phyloP scores from a whole-genome alignment of 2,888 invertebrate species.

The Aporophyla lueneburgensis region DNA sequence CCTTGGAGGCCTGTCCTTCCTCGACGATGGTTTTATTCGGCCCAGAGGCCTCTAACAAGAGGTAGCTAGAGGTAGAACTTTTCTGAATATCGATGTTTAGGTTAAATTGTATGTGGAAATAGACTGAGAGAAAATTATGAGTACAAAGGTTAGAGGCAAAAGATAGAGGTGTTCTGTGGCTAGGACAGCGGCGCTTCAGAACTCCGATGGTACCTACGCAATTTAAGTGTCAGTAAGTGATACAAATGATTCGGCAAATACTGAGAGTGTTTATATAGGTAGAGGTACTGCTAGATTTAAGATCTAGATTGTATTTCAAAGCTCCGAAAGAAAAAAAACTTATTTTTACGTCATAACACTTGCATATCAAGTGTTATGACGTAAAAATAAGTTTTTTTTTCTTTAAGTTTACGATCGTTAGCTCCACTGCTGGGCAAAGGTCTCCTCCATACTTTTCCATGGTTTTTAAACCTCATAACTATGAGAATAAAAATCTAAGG shows the following conservation, averaged over 20 bases:
- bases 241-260: neutral
- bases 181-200: neutral
- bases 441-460: neutral
- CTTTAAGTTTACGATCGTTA: neutral
- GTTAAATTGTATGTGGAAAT: neutral
- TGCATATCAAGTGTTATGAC: neutral
- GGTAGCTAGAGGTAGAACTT: slow-evolving; percentile 2
- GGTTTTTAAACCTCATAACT: neutral
- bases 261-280: neutral
- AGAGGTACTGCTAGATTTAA: neutral
- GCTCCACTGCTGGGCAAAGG: neutral
- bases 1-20: slow-evolving; percentile 49
- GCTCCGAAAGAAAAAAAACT: no score
- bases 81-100: slow-evolving; percentile 26
- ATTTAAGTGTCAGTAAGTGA: neutral
- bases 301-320: no score
- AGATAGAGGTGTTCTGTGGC: neutral
- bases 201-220: neutral
- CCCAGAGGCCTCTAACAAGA: slow-evolving; percentile 24
- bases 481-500: neutral
- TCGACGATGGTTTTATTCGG: slow-evolving; percentile 46
- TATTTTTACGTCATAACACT: no score
- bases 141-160: neutral
- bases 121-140: neutral
- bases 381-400: neutral